Evolutionary conservation across 2,797 vertebrate species (phyloP).

Genomic region (Cryptoblepharus egeriae): DNA sequence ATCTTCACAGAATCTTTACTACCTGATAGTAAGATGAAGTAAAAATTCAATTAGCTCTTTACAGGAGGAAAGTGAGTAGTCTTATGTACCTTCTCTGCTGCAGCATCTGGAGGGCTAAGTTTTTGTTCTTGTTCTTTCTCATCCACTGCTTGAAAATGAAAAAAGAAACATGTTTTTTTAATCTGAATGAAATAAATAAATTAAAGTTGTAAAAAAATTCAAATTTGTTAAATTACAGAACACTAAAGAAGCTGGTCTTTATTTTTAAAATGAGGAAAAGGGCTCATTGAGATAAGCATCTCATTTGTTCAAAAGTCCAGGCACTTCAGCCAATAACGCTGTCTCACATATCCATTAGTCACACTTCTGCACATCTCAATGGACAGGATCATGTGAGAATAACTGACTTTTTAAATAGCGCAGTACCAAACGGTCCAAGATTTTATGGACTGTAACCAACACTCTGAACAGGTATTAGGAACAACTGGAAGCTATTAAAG

Average conservation of each 20-base stretch:
- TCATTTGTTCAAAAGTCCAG: no score
- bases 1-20: neutral
- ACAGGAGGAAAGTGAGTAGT: neutral
- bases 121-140: slow-evolving; percentile 77
- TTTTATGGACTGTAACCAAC: no score
- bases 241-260: neutral
- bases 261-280: no score
- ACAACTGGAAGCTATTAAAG: no score
- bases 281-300: no score
- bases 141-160: slow-evolving; percentile 72
- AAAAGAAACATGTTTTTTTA: neutral
- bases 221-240: neutral
- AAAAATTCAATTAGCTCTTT: neutral
- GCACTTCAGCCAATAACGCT: no score
- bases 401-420: no score
- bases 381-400: no score
- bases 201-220: slow-evolving; percentile 10
- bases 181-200: slow-evolving; percentile 17
- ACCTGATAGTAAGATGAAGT: neutral
- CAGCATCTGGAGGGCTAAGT: slow-evolving; percentile 71
- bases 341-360: no score
- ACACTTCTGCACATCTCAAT: no score
- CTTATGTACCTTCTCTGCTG: slow-evolving; percentile 77
- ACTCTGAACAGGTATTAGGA: no score
- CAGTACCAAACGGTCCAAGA: no score